Evolutionary conservation across 2,797 vertebrate genomes (phyloP), one percentile per base, ranked within the genome.

Genomic region (Cyprinodon diabolis): DNA sequence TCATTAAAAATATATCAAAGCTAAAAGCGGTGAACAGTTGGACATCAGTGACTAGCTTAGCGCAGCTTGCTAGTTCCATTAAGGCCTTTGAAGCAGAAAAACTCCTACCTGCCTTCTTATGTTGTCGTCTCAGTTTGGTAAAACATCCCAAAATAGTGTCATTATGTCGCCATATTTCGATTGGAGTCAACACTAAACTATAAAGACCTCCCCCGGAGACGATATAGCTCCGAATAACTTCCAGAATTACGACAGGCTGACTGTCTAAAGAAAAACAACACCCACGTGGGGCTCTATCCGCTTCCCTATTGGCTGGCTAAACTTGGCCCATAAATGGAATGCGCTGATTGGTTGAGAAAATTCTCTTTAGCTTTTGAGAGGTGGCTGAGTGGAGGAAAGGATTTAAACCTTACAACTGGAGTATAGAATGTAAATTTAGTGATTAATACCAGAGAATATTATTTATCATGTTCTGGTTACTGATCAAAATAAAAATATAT

Each of bases 231-330:
- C 55, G 76, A 66, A 81, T 70, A 19, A 66, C 76, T 73, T 83
- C 69, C 30, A 78, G 51, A 81, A 66, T 71, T 71, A 85, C 37
- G 63, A 73, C 17, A 74, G 7, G 25, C 45, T 43, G 69, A 80
- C 67, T 11, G 65, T 55, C 69, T n/a, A 66, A 72, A 79, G 89
- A 85, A 92, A 90, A 94, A 93, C 92, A 94, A 84, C 73, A 21
- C 1, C 79, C 92, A 94, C 68, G 71, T 92, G 92, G 66, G 2
- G 0, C 0, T 0, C 0, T 0, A 1, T 65, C 54, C 30, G 17
- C 23, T 1, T 62, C 74, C 0, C 70, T 0, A 93, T 92, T 93
- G 92, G 93, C 35, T 85, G 48, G 1, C 25, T 14, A 1, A 13
- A 12, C 12, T 68, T 54, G 72, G 43, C 69, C 78, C 66, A 60